A percentile compares a stretch with the other conserved stretches of the same genome.
Evolutionary conservation across 2,888 invertebrate species (phyloP).

Genomic region (Oconnorella tubifera): DNA sequence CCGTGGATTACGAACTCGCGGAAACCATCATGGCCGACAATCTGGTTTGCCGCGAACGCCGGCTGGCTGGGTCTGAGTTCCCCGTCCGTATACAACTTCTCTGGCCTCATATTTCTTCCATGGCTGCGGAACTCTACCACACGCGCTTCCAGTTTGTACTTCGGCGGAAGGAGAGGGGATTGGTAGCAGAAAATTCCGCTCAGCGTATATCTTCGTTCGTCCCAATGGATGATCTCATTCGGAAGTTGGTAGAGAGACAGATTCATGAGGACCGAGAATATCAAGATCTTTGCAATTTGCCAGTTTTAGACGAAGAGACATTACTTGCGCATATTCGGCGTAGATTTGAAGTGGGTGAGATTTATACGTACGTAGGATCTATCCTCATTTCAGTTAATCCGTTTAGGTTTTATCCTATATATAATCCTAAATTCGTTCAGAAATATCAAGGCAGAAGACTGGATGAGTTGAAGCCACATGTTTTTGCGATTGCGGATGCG

Average conservation of each 20-base stretch:
- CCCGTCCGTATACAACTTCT: slow-evolving; percentile 59
- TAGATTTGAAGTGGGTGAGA: slow-evolving; percentile 84
- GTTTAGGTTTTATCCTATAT: slow-evolving; percentile 89
- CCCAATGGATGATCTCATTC: slow-evolving; percentile 72
- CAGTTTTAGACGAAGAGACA: slow-evolving; percentile 90
- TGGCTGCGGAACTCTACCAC: slow-evolving; percentile 30
- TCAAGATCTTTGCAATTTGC: slow-evolving; percentile 90
- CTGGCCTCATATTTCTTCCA: slow-evolving; percentile 54
- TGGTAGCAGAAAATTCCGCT: slow-evolving; percentile 16
- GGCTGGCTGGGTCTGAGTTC: slow-evolving; percentile 69
- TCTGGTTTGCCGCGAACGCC: slow-evolving; percentile 85
- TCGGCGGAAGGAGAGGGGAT: slow-evolving; percentile 66
- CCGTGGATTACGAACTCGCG: slow-evolving; percentile 46
- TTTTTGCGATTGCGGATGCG: slow-evolving; percentile 91
- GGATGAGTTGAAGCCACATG: slow-evolving; percentile 89
- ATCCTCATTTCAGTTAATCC: slow-evolving; percentile 88
- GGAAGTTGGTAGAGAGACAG: slow-evolving; percentile 72
- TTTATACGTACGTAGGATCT: slow-evolving; percentile 92
- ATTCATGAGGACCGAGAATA: slow-evolving; percentile 90
- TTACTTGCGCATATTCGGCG: slow-evolving; percentile 80
- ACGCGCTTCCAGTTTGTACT: slow-evolving; percentile 72
- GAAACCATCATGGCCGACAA: slow-evolving; percentile 81
- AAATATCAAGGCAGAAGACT: slow-evolving; percentile 87
- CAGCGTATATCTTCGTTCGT: too few species aligned
- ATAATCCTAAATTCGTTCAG: slow-evolving; percentile 95